phyloP scores from a whole-genome alignment of 2,888 invertebrate genomes.

The Ennomos erosarius region DNA sequence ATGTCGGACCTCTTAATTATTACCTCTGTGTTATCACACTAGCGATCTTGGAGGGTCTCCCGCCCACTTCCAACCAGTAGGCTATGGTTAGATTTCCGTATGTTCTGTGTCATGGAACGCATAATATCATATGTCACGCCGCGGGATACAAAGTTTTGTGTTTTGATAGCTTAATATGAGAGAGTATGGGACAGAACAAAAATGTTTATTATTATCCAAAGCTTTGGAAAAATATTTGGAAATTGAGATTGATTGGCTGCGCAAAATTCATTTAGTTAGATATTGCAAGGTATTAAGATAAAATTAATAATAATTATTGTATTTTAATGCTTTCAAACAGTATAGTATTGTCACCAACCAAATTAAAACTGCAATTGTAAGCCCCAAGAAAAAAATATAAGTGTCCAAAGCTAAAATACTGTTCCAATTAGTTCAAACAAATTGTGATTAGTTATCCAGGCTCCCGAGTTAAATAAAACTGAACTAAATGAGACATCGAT shows the following conservation, averaged over 20 bases:
- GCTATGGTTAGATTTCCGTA: conserved; percentile 56
- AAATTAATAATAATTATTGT: too few species aligned
- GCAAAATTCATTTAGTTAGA: too few species aligned
- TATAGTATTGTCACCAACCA: neutral
- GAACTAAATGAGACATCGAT: conserved; percentile 37
- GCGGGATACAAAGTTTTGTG: conserved; percentile 23
- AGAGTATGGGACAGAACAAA: conserved; percentile 15
- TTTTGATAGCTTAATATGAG: conserved; percentile 26
- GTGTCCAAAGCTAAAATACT: conserved; percentile 14
- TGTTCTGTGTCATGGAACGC: conserved; percentile 43
- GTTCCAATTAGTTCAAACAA: conserved; percentile 21
- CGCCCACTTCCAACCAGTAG: conserved; percentile 49
- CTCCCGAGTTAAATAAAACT: conserved; percentile 28
- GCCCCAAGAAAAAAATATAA: neutral
- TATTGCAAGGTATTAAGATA: too few species aligned
- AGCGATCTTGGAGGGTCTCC: conserved; percentile 54
- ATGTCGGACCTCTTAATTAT: conserved; percentile 68
- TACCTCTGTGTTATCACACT: conserved; percentile 49
- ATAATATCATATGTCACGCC: conserved; percentile 30
- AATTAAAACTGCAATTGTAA: neutral
- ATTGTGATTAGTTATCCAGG: conserved; percentile 16
- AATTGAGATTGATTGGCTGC: neutral
- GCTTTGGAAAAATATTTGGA: neutral
- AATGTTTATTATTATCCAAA: neutral
- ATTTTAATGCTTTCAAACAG: too few species aligned